phyloP scores from a whole-genome alignment of 2,888 invertebrate species.

The Harpalus rubripes region DNA sequence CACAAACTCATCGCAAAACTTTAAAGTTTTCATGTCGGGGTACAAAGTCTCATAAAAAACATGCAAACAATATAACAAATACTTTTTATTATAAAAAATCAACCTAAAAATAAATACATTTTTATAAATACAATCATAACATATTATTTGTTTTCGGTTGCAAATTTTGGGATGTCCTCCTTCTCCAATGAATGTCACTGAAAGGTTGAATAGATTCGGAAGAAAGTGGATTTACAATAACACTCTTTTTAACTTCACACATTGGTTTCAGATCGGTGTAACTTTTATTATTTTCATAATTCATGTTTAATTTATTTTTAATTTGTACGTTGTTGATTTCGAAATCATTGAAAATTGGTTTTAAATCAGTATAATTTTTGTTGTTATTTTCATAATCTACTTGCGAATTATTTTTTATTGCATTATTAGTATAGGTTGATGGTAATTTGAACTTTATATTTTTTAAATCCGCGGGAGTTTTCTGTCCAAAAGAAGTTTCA shows the following conservation, averaged over 20 bases:
- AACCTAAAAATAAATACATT: conserved; percentile 5
- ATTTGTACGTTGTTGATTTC: neutral
- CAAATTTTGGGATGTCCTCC: conserved; percentile 76
- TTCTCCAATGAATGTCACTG: conserved; percentile 78
- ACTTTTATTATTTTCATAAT: conserved; percentile 55
- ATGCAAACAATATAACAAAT: conserved; percentile 26
- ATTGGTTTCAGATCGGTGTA: conserved; percentile 64
- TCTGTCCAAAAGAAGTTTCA: conserved; percentile 75
- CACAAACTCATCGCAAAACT: no score
- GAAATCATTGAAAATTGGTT: conserved; percentile 66
- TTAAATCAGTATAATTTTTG: conserved; percentile 70
- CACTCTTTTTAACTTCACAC: conserved; percentile 69
- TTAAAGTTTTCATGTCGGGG: no score
- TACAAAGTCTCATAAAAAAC: no score
- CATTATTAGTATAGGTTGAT: conserved; percentile 73
- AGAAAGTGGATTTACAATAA: conserved; percentile 73
- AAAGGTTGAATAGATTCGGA: conserved; percentile 64
- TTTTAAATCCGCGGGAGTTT: conserved; percentile 75
- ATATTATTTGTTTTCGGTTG: conserved; percentile 66
- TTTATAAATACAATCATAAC: conserved; percentile 25
- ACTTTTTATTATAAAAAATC: conserved; percentile 11
- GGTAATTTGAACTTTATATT: conserved; percentile 78
- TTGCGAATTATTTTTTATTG: conserved; percentile 66
- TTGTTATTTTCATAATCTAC: conserved; percentile 39
- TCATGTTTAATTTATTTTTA: neutral